A percentile compares a stretch with the other conserved stretches of the same genome.
These are phyloP conservation scores for Brachyhypopomus occidentalis DNA, from an alignment of 2,113 vertebrate genomes.

Conservation along the genomic window DNA sequence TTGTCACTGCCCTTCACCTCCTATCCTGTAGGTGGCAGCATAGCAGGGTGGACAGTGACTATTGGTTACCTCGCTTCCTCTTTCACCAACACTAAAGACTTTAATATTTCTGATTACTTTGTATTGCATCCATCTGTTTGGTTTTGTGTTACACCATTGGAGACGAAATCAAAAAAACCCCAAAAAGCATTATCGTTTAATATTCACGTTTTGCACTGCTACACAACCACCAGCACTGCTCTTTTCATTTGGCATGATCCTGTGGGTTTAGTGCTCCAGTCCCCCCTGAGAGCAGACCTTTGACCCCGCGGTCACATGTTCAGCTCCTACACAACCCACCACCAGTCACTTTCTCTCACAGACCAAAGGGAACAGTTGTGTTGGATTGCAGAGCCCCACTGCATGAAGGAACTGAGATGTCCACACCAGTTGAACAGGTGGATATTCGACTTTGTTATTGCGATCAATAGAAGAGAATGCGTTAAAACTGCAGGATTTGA, in stretches of 20 bases:
- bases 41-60: conserved; percentile 12
- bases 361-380: neutral
- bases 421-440: neutral
- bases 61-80: neutral
- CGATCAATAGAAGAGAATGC: too few species aligned
- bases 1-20: conserved; percentile 29
- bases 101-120: conserved; percentile 55
- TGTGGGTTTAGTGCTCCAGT: too few species aligned
- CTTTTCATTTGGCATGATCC: too few species aligned
- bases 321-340: neutral
- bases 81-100: conserved; percentile 11
- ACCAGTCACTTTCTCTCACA: too few species aligned
- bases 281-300: neutral
- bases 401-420: too few species aligned
- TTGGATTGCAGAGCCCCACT: neutral
- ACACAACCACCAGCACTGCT: too few species aligned
- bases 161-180: conserved; percentile 61
- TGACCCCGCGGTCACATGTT: neutral
- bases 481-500: too few species aligned
- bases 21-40: conserved; percentile 52
- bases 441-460: neutral
- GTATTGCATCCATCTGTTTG: conserved; percentile 56
- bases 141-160: conserved; percentile 66
- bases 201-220: neutral
- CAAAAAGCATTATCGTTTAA: neutral